Conservation (phyloP, 2,797 vertebrate species). For the Oreonectes daqikongensis region DNA sequence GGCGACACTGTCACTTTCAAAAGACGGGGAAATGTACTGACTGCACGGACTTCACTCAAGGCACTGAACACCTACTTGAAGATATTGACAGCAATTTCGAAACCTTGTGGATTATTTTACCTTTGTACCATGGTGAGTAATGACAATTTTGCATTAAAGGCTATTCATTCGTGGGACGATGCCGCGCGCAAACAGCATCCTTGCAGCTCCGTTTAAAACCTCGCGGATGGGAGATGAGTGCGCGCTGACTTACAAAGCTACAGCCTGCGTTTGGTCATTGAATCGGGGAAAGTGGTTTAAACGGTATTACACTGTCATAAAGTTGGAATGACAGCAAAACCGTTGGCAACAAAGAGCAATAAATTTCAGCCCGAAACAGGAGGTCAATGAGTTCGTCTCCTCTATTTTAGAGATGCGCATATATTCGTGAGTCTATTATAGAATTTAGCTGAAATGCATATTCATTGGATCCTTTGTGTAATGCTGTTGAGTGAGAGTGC, state of each 20-base stretch:
- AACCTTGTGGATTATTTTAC: slow-evolving; percentile 74
- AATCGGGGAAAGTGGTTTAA: neutral
- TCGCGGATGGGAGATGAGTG: slow-evolving; percentile 38
- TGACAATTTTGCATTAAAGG: slow-evolving; percentile 26
- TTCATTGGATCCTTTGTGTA: slow-evolving; percentile 66
- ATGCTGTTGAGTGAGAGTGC: slow-evolving; percentile 56
- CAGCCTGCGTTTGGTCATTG: slow-evolving; percentile 6
- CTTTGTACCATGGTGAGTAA: slow-evolving; percentile 47
- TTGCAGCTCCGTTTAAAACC: slow-evolving; percentile 13
- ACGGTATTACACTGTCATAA: slow-evolving; percentile 35
- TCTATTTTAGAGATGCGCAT: slow-evolving; percentile 62
- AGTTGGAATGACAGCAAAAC: slow-evolving; percentile 56
- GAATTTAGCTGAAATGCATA: slow-evolving; percentile 67
- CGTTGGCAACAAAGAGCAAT: slow-evolving; percentile 59
- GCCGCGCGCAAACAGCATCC: slow-evolving; percentile 39
- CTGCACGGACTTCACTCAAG: slow-evolving; percentile 52
- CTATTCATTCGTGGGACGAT: slow-evolving; percentile 1
- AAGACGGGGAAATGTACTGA: slow-evolving; percentile 81
- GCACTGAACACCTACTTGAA: slow-evolving; percentile 36
- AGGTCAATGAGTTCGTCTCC: slow-evolving; percentile 54
- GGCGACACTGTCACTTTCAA: slow-evolving; percentile 65
- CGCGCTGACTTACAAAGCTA: slow-evolving; percentile 18
- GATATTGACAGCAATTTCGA: slow-evolving; percentile 48
- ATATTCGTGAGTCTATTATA: slow-evolving; percentile 62
- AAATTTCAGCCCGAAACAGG: slow-evolving; percentile 49